These are phyloP conservation scores for Corapipo altera DNA, from an alignment of 2,113 vertebrate species.

Conservation along the genomic window DNA sequence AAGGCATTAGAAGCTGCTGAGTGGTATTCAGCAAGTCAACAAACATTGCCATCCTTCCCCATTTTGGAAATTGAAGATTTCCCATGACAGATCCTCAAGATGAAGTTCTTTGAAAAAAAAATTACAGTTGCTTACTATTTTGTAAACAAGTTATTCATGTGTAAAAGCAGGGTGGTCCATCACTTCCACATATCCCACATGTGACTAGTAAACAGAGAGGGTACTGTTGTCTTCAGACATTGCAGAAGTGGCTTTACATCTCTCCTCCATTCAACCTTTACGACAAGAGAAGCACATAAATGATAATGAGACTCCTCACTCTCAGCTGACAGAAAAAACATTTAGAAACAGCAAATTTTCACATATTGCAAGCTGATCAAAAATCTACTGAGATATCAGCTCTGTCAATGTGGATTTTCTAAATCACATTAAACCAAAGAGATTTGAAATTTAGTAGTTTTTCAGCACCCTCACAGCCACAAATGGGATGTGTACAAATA, in stretches of 20 bases:
- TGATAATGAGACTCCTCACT: slow-evolving; percentile 28
- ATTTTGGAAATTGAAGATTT: not conserved
- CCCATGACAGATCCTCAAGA: not conserved
- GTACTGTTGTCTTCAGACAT: not conserved
- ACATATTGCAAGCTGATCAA: slow-evolving; percentile 36
- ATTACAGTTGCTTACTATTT: not conserved
- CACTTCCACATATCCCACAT: too few species aligned
- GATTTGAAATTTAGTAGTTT: not conserved
- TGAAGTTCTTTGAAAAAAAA: not conserved
- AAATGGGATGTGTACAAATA: not conserved
- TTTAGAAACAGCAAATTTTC: slow-evolving; percentile 49
- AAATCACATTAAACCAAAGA: not conserved
- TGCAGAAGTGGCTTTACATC: not conserved
- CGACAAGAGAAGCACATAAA: not conserved
- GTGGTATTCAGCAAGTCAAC: not conserved
- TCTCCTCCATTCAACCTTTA: slow-evolving; percentile 38
- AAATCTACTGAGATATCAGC: not conserved
- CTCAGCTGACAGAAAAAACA: slow-evolving; percentile 25
- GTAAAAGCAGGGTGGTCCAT: not conserved
- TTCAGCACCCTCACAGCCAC: not conserved
- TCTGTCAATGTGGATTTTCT: not conserved
- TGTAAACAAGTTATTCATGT: not conserved
- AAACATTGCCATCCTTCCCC: not conserved
- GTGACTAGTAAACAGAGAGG: not conserved
- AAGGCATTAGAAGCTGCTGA: not conserved